phyloP scores from a whole-genome alignment of 1,140 invertebrate species.

The Neodiprion fabricii region DNA sequence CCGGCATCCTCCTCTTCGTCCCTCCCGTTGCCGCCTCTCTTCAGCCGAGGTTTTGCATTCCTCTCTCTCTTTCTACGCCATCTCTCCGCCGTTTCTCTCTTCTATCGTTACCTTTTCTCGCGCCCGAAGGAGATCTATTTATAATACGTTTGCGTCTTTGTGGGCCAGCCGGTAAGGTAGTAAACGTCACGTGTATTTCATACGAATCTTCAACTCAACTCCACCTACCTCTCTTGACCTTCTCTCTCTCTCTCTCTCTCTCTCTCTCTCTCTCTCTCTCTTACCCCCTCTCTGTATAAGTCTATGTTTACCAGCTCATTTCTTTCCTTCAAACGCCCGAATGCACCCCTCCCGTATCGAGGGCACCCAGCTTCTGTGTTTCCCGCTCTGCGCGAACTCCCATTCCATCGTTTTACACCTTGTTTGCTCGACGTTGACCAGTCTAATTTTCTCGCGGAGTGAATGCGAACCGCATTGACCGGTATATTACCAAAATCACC shows the following conservation, averaged over 20 bases:
- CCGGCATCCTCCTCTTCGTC: constrained; percentile 14
- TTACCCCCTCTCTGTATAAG: not conserved
- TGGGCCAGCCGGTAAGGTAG: constrained; percentile 55
- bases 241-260: constrained; percentile 23
- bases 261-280: not conserved
- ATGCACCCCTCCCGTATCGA: not conserved
- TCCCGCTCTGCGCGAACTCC: not conserved
- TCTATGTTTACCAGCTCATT: not conserved
- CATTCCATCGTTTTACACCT: not conserved
- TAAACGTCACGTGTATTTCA: constrained; percentile 64
- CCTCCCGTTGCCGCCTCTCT: not conserved
- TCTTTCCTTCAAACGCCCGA: not conserved
- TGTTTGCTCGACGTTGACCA: not conserved
- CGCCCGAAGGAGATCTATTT: constrained; percentile 52
- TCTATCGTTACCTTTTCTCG: constrained; percentile 23
- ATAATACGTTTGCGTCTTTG: constrained; percentile 56
- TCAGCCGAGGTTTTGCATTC: not conserved
- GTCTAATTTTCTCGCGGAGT: too few species aligned
- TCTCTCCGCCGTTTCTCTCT: constrained; percentile 20
- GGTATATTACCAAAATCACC: too few species aligned
- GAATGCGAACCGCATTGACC: too few species aligned
- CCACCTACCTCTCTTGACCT: not conserved
- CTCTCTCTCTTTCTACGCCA: constrained; percentile 17
- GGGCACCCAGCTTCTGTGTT: too few species aligned
- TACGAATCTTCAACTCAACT: constrained; percentile 56